Conservation (phyloP, 2,797 vertebrate species). For the Graptemys geographica region DNA sequence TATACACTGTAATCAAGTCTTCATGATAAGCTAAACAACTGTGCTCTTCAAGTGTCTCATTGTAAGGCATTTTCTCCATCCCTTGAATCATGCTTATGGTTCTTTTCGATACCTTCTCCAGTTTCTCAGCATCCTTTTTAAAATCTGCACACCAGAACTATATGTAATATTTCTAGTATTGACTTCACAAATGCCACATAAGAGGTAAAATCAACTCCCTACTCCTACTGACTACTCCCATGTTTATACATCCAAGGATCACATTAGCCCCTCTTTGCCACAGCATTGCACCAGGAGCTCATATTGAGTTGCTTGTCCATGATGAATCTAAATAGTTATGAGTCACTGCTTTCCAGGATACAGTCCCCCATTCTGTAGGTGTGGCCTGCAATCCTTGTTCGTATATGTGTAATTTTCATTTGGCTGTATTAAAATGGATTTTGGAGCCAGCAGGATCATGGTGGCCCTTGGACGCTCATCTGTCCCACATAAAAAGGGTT, state of each 20-base stretch:
- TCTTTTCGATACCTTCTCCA: not conserved
- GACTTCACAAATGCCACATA: not conserved
- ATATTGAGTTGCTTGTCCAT: not conserved
- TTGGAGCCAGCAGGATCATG: not conserved
- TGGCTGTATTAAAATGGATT: not conserved
- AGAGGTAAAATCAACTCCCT: not conserved
- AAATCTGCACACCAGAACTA: not conserved
- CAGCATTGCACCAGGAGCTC: not conserved
- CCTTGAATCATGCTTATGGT: not conserved
- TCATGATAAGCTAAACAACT: not conserved
- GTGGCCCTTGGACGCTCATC: not conserved
- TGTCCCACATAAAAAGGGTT: not conserved
- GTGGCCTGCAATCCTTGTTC: not conserved
- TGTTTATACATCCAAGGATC: not conserved
- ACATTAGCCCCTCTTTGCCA: not conserved
- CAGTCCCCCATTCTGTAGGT: not conserved
- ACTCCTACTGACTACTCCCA: not conserved
- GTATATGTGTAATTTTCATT: not conserved
- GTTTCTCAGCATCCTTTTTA: not conserved
- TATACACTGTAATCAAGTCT: not conserved
- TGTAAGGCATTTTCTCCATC: not conserved
- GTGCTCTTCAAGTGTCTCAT: not conserved
- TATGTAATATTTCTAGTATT: rapidly evolving
- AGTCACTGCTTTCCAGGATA: not conserved
- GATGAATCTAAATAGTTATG: not conserved